A percentile compares a stretch with the other conserved stretches of the same genome.
Evolutionary conservation across 2,797 vertebrate genomes (phyloP).

Genomic region (Cirrhinus molitorella): DNA sequence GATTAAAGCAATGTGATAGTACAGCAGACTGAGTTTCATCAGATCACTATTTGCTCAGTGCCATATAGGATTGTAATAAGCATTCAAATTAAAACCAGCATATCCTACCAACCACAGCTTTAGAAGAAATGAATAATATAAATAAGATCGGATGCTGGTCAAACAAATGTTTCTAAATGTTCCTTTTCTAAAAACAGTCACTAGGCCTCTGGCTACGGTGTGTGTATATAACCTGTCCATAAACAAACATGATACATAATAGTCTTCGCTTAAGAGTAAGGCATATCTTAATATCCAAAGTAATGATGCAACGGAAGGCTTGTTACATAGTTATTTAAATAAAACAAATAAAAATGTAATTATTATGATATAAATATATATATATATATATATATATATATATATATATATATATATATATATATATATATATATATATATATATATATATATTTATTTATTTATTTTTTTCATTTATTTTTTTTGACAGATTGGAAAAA

Average conservation of each 20-base stretch:
- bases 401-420: too few species aligned
- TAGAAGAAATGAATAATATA: not conserved
- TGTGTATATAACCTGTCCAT: not conserved
- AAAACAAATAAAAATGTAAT: too few species aligned
- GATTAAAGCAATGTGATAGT: conserved; percentile 2
- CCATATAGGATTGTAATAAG: not conserved
- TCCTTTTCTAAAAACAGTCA: not conserved
- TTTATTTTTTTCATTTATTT: too few species aligned
- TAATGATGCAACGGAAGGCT: not conserved
- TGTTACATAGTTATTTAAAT: not conserved
- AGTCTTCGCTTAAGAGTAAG: not conserved
- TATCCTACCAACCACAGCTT: conserved; percentile 2
- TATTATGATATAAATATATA: too few species aligned
- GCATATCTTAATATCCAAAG: not conserved
- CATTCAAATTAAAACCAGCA: not conserved
- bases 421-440: too few species aligned
- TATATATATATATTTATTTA: too few species aligned
- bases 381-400: too few species aligned
- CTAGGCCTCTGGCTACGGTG: not conserved
- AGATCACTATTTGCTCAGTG: not conserved
- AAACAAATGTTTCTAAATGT: not conserved
- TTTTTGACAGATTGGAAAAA: not conserved
- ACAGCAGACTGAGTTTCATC: not conserved
- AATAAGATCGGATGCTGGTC: not conserved
- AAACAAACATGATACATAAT: not conserved